Evolutionary conservation across 2,888 invertebrate species (phyloP).

Genomic region (Eupithecia pulchellata): DNA sequence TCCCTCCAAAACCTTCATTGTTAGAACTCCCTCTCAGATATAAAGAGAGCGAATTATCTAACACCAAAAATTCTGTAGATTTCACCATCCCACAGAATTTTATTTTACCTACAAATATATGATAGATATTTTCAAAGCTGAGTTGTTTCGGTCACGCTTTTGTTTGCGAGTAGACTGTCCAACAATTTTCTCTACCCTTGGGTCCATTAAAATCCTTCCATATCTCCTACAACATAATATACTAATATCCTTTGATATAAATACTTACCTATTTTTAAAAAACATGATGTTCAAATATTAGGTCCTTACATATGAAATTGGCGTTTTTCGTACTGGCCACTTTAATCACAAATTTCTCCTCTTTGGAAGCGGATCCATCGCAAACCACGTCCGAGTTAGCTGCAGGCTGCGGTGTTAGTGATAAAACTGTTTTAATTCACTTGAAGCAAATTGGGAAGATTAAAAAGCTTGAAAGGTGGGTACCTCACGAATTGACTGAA

Average conservation of each 20-base stretch:
- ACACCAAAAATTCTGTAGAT: background rate
- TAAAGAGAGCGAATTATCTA: background rate
- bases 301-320: no score
- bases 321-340: no score
- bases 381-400: no score
- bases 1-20: background rate
- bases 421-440: no score
- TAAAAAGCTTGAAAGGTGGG: no score
- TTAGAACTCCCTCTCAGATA: background rate
- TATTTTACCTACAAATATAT: background rate
- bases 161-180: conserved; percentile 26
- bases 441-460: no score
- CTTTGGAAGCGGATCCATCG: no score
- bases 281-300: background rate
- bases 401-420: no score
- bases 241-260: background rate
- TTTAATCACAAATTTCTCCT: no score
- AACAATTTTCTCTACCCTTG: conserved; percentile 18
- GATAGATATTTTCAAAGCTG: background rate
- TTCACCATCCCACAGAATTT: background rate
- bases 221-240: background rate
- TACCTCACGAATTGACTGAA: no score
- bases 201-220: conserved; percentile 38
- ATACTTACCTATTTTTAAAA: background rate
- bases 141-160: conserved; percentile 23